Base-by-base conservation (phyloP, 2,888 invertebrate genomes). In the Opisthograptis luteolata region DNA sequence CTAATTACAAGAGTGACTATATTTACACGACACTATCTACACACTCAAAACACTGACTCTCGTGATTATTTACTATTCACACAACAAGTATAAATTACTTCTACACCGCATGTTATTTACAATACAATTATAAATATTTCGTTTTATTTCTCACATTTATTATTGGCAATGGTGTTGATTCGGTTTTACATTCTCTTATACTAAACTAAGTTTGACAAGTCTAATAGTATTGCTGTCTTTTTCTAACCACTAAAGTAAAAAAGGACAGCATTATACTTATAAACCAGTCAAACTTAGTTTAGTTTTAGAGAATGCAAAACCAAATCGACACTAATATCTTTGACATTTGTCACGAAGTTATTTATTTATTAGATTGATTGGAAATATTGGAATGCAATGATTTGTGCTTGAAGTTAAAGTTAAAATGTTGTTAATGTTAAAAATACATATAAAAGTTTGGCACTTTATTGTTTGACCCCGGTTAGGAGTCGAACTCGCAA, bases 21-120 rank as follows among this genome's bases (percentile, higher is more conserved):
- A 80, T 82, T 62, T 84, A 81, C 81, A 85, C 58, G 64, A 73
- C 69, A 78, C 70, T 87, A 87, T 87, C 87, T 88, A 89, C 87
- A 87, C 88, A 85, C 89, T 81, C 87, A 81, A 79, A 79, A 88
- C 88, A 86, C 81, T 73, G 81, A 85, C 70, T 74, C 73, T 79
- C 73, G 77, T 69, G 64, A 73, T 54, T 72, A 81, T 73, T 48
- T 70, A 73, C 85, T 89, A 89, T 88, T 78, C 88, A 88, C 88
- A 87, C 88, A 84, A 86, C 87, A 81, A 77, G 79, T 75, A n/a
- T n/a, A n/a, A 66, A 39, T 37, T 41, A 37, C 81, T 81, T 80
- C 83, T 72, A 75, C 69, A 67, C 68, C 75, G 78, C 79, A 79
- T 79, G 76, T 79, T 88, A 87, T 88, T 79, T 86, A 86, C 85